Evolutionary conservation across 2,113 vertebrate genomes (phyloP), one percentile per base, ranked within the genome.

Genomic region (Pipa parva): DNA sequence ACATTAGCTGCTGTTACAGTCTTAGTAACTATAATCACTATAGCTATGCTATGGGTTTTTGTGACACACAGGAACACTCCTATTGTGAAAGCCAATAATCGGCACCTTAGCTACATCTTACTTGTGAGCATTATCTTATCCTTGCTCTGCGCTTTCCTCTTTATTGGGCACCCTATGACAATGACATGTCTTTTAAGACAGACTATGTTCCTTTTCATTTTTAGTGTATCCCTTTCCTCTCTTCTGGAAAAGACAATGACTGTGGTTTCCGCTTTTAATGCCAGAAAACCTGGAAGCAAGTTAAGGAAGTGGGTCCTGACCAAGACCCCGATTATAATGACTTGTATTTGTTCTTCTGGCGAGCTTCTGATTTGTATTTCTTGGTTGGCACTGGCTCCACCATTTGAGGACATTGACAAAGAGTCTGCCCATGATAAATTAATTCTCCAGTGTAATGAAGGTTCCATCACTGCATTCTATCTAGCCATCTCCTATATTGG

Each of bases 201-300:
- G 7, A 21, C 10, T 0, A 18, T 28, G 2, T 59, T 59, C 25
- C 21, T 31, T 8, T 9, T 25, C 33, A 59, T 27, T 33, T 59
- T 59, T 21, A 25, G 20, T 11, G 17, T 59, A 59, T 45, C 61
- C 1, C 33, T 72, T 81, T 72, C 71, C 20, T 90, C 84, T 71
- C 73, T 89, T 22, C 62, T 89, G 50, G 82, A 82, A 25, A 90
- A 88, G 77, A 90, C 83, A 17, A 73, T 87, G 59, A 84, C 76
- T 5, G 86, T 90, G 8, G 46, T 42, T 7, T 20, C 56, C 1
- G 71, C 69, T 18, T 75, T 75, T 37, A 29, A 46, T n/a, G 71
- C 80, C 2, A 84, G 49, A 55, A 75, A 78, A 9, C 86, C 87
- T 29, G 57, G 57, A 9, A 50, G 49, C 8, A 39, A 42, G 4